Evolutionary conservation across 2,113 vertebrate species (phyloP), one percentile per base, ranked within the genome.

Genomic region (Cyanocitta stelleri): DNA sequence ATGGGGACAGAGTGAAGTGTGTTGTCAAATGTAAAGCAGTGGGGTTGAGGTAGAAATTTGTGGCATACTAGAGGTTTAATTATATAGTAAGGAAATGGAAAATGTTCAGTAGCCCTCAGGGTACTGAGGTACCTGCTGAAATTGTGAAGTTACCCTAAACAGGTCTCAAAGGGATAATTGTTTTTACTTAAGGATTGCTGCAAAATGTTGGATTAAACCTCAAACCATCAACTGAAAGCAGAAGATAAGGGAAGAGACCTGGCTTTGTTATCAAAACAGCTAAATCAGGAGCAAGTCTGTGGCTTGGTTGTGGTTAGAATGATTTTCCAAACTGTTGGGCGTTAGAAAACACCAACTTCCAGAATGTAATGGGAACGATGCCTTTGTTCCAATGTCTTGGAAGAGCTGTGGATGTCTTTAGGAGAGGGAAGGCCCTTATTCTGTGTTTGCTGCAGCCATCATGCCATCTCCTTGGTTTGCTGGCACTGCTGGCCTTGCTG

Each of bases 341-440:
- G 13, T 11, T 39, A 17, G 27, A 22, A 85, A 59, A 21, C 11
- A 5, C 26, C 16, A 0, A 0, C 12, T 55, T 41, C 0, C 4
- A 23, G 35, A 23, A 21, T 18, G 23, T 17, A 4, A 1, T 17
- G 69, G 35, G 30, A 26, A n/a, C 9, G 26, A 6, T 79, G 30
- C 14, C 18, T 55, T 26, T 29, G 8, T 46, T 77, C 5, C 2
- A 0, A 4, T 12, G 29, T 51, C 58, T 32, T 13, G 11, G 37
- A 21, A 43, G 35, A 33, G 41, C 68, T 43, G 33, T 15, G 46
- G 59, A 2, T 51, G 13, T 7, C 6, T 27, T 52, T 1, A 19
- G 30, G 39, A 35, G 26, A 43, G 35, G 14, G 16, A 51, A 35
- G 23, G 32, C 8, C 15, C 9, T n/a, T 10, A 0, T 2, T 39